A percentile compares a stretch with the other conserved stretches of the same genome.
Conservation (phyloP, 2,888 invertebrate genomes). For the Brachyopa scutellaris region DNA sequence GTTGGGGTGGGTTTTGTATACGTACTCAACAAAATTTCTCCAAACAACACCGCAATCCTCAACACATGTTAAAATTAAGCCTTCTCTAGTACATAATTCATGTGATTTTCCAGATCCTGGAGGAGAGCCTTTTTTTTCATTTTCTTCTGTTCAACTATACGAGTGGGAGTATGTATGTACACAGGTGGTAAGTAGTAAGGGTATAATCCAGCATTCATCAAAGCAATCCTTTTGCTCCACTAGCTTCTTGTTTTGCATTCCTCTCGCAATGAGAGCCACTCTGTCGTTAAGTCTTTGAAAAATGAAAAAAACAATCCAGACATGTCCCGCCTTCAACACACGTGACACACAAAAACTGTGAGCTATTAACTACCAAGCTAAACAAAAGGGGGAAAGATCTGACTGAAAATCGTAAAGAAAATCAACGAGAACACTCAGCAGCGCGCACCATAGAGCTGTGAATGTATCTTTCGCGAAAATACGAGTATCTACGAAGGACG, state of each 20-base stretch:
- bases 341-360: background rate
- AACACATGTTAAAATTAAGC: slow-evolving; percentile 37
- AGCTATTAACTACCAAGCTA: slow-evolving; percentile 22
- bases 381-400: background rate
- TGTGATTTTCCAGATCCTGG: slow-evolving; percentile 18
- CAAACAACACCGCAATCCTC: slow-evolving; percentile 4
- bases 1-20: no score
- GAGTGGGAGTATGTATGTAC: no score
- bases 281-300: slow-evolving; percentile 44
- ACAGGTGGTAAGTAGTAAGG: no score
- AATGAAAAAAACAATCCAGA: slow-evolving; percentile 13
- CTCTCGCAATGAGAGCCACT: background rate
- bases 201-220: slow-evolving; percentile 31
- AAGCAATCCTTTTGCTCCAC: slow-evolving; percentile 31
- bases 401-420: slow-evolving; percentile 16
- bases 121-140: no score
- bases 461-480: slow-evolving; percentile 4
- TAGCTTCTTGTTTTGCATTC: slow-evolving; percentile 7
- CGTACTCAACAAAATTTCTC: slow-evolving; percentile 18
- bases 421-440: slow-evolving; percentile 8
- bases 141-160: no score
- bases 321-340: background rate
- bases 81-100: slow-evolving; percentile 28
- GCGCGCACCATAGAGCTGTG: no score
- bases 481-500: background rate